Percentiles rank a stretch among this genome's conserved stretches.
Conservation (phyloP, 2,113 vertebrate genomes). For the Oplegnathus fasciatus region DNA sequence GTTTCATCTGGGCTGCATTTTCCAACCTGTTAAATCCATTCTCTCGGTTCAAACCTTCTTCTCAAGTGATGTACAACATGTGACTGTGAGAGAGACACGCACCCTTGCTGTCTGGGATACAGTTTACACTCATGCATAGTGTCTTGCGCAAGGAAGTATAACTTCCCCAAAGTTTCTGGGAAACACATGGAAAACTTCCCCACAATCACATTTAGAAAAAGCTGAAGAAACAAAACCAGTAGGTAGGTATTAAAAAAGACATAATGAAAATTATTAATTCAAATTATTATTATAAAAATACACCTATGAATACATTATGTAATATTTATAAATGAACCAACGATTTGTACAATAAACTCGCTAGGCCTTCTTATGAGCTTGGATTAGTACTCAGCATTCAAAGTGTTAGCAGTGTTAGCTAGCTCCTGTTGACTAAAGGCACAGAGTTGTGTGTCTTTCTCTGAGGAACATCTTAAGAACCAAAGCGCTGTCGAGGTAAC, state of each 20-base stretch:
- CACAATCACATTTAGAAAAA: neutral
- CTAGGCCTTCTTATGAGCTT: neutral
- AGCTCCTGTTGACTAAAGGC: neutral
- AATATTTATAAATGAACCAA: neutral
- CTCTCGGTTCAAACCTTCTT: constrained; percentile 1
- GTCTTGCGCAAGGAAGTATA: constrained; percentile 33
- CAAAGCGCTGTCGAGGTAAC: neutral
- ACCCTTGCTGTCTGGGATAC: neutral
- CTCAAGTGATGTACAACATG: neutral
- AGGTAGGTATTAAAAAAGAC: neutral
- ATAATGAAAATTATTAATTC: neutral
- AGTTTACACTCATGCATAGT: neutral
- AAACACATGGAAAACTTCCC: constrained; percentile 46
- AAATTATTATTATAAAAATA: no score
- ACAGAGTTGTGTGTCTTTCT: neutral
- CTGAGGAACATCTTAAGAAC: neutral
- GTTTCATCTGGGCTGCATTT: neutral
- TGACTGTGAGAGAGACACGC: neutral
- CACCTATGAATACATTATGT: neutral
- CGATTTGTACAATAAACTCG: neutral
- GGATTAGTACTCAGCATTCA: neutral
- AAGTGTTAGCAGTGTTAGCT: neutral
- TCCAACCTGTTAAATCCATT: neutral
- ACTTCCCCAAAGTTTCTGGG: constrained; percentile 55
- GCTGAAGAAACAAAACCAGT: neutral